These are phyloP conservation scores for Nibea coibor DNA, from an alignment of 2,113 vertebrate species.

Conservation along the genomic window DNA sequence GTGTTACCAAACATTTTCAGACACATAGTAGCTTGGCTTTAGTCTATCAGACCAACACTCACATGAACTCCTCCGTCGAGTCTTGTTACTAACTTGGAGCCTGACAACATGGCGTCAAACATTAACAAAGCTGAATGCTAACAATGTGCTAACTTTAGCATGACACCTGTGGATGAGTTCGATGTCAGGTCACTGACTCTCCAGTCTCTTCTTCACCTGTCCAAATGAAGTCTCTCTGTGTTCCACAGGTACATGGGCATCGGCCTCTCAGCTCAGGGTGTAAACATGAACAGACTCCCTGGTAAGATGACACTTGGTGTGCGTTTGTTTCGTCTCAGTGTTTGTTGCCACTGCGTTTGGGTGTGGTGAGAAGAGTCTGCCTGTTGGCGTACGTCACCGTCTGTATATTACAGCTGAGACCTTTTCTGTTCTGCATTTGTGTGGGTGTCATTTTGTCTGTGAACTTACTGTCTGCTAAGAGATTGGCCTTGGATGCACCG, in stretches of 20 bases:
- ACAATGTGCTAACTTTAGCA: too few relatives aligned
- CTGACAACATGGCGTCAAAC: too few relatives aligned
- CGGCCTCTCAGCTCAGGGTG: slow-evolving; percentile 98
- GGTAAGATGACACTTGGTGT: slow-evolving; percentile 83
- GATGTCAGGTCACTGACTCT: too few relatives aligned
- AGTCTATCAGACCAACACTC: too few relatives aligned
- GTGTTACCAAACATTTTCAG: too few relatives aligned
- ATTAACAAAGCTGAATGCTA: too few relatives aligned
- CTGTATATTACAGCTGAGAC: background rate
- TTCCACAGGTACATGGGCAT: slow-evolving; percentile 97
- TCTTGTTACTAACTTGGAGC: too few relatives aligned
- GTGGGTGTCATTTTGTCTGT: slow-evolving; percentile 9
- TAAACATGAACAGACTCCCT: slow-evolving; percentile 99
- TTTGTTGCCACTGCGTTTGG: background rate
- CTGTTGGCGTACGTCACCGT: background rate
- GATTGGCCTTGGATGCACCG: background rate
- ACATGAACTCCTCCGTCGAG: too few relatives aligned
- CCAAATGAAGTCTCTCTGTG: slow-evolving; percentile 5
- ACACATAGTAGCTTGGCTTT: too few relatives aligned
- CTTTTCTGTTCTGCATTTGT: background rate
- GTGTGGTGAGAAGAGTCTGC: background rate
- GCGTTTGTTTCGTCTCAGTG: background rate
- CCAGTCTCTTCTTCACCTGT: background rate
- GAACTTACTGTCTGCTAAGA: slow-evolving; percentile 3
- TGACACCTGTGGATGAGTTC: too few relatives aligned